These are phyloP conservation scores for Oxytorus armatus DNA, from an alignment of 2,888 invertebrate genomes.

Conservation along the genomic window DNA sequence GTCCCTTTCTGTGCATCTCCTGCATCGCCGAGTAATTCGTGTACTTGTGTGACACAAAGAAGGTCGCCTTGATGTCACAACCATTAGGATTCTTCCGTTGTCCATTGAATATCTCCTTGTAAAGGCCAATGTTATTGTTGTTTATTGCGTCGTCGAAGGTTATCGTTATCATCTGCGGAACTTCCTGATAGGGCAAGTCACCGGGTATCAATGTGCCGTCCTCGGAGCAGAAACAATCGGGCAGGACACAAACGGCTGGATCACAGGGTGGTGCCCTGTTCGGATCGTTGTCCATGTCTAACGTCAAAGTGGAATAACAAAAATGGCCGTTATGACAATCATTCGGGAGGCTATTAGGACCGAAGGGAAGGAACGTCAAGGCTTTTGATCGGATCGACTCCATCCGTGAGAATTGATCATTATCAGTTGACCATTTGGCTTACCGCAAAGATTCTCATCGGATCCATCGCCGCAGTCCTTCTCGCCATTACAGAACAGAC, in stretches of 20 bases:
- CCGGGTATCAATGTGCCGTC: constrained; percentile 95
- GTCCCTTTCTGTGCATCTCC: constrained; percentile 95
- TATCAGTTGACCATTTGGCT: too few species aligned
- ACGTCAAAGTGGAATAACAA: constrained; percentile 62
- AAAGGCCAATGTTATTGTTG: constrained; percentile 97
- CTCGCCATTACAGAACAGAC: constrained; percentile 96
- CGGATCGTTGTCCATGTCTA: constrained; percentile 97
- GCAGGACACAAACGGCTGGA: constrained; percentile 92
- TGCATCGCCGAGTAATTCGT: constrained; percentile 97
- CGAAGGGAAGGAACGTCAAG: too few species aligned
- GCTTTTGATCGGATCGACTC: too few species aligned
- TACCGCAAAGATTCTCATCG: constrained; percentile 96
- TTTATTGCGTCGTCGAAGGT: constrained; percentile 98
- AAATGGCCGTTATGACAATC: too few species aligned
- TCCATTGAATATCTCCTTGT: constrained; percentile 96
- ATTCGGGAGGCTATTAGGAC: too few species aligned
- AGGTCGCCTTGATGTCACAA: constrained; percentile 96
- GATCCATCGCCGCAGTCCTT: constrained; percentile 95
- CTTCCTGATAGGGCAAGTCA: constrained; percentile 92
- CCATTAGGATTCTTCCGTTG: constrained; percentile 96
- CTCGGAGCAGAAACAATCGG: constrained; percentile 97
- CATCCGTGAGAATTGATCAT: too few species aligned
- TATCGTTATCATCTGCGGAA: constrained; percentile 97
- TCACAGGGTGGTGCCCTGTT: constrained; percentile 97
- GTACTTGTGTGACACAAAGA: constrained; percentile 97